phyloP scores from a whole-genome alignment of 2,888 invertebrate species.

The Artemia sinica region DNA sequence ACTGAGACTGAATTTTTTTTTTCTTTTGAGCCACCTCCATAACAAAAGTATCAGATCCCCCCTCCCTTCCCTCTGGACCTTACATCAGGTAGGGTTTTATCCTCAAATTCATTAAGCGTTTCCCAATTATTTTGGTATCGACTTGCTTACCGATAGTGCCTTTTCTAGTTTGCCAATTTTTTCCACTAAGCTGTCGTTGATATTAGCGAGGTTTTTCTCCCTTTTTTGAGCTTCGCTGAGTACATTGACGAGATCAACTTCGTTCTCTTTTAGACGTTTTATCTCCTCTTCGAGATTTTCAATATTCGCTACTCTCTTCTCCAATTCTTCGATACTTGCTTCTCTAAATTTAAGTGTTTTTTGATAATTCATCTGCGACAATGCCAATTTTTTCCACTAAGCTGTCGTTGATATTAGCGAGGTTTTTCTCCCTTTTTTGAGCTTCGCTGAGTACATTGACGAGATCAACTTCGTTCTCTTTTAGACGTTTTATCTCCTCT shows the following conservation, averaged over 20 bases:
- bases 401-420: slow-evolving; percentile 43
- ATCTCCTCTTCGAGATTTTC: background rate
- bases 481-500: slow-evolving; percentile 28
- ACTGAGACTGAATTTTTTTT: too few relatives aligned
- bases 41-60: too few relatives aligned
- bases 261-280: slow-evolving; percentile 29
- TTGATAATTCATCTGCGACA: too few relatives aligned
- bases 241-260: background rate
- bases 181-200: slow-evolving; percentile 44
- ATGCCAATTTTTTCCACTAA: slow-evolving; percentile 45
- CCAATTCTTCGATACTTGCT: too few relatives aligned
- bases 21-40: too few relatives aligned
- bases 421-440: slow-evolving; percentile 51
- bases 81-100: too few relatives aligned
- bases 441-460: slow-evolving; percentile 27
- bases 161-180: slow-evolving; percentile 40
- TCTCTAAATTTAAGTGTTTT: too few relatives aligned
- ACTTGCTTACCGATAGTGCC: slow-evolving; percentile 21
- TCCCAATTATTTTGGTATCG: too few relatives aligned
- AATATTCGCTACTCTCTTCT: background rate
- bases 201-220: slow-evolving; percentile 53
- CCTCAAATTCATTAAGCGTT: too few relatives aligned
- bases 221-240: slow-evolving; percentile 37
- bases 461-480: slow-evolving; percentile 20
- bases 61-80: too few relatives aligned